Base-by-base conservation (phyloP, 2,797 vertebrate species). In the Lutjanus argentimaculatus region DNA sequence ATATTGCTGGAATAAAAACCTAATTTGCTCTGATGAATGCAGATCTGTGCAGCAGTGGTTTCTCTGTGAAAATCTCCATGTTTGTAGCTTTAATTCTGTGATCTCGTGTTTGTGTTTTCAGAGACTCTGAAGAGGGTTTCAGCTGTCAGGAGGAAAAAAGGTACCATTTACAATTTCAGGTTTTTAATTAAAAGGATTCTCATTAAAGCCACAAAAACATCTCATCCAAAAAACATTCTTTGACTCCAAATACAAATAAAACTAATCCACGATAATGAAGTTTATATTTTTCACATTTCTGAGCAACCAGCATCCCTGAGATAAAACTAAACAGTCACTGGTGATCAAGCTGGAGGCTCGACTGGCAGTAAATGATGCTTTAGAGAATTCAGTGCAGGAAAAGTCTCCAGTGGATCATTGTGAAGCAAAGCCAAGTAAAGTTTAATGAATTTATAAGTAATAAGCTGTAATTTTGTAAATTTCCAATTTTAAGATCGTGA, bases 121-220 rank as follows among this genome's bases (percentile, higher is more conserved):
- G 91, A 81, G 0, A 56, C 62, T 61, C 84, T 82, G 13, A 87
- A 80, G 51, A 93, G 84, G 49, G 90, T 93, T 72, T 89, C 90
- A 22, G 84, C 89, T 48, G 40, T 90, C 30, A 88, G 90, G 36
- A 87, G 78, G 56, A 92, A 43, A 82, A 94, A 91, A 94, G 94
- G 93, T 95, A 89, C 46, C 0, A 2, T 17, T 1, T 21, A 11
- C 30, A 25, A 13, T 45, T 12, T 45, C 1, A 57, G 8, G 17
- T 49, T 52, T 40, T 21, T 21, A 22, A 48, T 36, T 61, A 10
- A 30, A 56, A 4, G 3, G 11, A 19, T 21, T 45, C 11, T 10
- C 11, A 43, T 8, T 16, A 30, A 30, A 58, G 30, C 19, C 21
- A 16, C 5, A 9, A 45, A 17, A 21, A 61, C 17, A 1, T 36